phyloP scores from a whole-genome alignment of 92 coral and sea anemone genomes.

The Pocillopora meandrina region DNA sequence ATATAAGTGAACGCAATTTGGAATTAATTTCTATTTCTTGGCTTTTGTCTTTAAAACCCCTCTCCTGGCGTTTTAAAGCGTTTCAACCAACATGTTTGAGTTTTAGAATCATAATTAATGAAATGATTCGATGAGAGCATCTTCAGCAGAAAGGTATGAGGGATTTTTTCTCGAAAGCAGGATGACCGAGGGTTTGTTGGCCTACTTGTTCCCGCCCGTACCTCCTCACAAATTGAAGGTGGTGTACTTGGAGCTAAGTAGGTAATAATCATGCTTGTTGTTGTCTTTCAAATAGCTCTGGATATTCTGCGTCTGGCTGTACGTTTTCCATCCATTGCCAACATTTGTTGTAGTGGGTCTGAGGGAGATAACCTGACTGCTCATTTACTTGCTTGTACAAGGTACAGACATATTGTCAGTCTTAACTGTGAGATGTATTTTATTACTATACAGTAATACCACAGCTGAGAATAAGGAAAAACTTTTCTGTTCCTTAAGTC shows the following conservation, averaged over 20 bases:
- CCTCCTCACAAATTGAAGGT: neutral
- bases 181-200: neutral
- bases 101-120: too few relatives aligned
- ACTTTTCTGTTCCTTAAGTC: too few relatives aligned
- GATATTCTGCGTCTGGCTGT: constrained; percentile 84
- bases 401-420: constrained; percentile 38
- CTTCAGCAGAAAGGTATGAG: too few relatives aligned
- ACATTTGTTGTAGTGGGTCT: constrained; percentile 50
- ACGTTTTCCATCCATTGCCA: constrained; percentile 62
- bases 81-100: too few relatives aligned
- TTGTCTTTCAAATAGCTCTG: constrained; percentile 54
- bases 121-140: too few relatives aligned
- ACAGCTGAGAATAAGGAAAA: neutral
- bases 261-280: neutral
- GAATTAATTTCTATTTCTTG: too few relatives aligned
- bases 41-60: too few relatives aligned
- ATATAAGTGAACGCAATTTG: too few relatives aligned
- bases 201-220: too few relatives aligned
- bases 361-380: constrained; percentile 72
- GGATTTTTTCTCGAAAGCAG: neutral
- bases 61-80: too few relatives aligned
- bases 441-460: neutral
- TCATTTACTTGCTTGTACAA: constrained; percentile 60
- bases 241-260: neutral
- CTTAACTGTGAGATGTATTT: neutral